Conservation (phyloP, 2,797 vertebrate species). For the Aphelocoma californica region DNA sequence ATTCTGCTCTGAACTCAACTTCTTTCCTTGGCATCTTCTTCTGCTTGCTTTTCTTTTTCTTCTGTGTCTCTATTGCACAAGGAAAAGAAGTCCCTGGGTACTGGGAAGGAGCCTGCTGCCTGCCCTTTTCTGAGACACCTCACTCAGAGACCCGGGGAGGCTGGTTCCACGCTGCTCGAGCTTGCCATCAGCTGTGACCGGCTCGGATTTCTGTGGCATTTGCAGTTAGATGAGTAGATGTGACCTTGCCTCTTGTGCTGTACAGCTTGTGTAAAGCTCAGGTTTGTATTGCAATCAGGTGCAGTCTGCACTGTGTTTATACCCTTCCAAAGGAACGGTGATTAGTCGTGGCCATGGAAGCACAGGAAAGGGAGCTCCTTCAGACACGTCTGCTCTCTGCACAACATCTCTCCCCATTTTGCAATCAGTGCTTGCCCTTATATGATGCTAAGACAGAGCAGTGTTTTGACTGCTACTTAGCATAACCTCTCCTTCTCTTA, state of each 20-base stretch:
- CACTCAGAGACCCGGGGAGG: accelerated
- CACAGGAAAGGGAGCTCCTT: background rate
- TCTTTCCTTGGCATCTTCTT: background rate
- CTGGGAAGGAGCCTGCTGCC: background rate
- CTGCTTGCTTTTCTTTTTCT: background rate
- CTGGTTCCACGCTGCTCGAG: accelerated
- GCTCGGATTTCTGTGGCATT: background rate
- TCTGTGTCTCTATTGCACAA: background rate
- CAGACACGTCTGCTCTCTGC: background rate
- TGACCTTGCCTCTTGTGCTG: background rate
- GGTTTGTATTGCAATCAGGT: background rate
- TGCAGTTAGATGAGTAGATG: background rate
- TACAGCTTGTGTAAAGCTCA: background rate
- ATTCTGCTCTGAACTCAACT: background rate
- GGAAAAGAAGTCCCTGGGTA: background rate
- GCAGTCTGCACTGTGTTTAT: background rate
- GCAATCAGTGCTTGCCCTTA: background rate
- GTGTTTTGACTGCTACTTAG: background rate
- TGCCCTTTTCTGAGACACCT: background rate
- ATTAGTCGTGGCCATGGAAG: background rate
- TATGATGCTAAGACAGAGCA: background rate
- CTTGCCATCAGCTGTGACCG: background rate
- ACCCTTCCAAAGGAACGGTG: background rate
- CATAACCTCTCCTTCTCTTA: background rate
- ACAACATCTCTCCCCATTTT: background rate